Percentiles rank a stretch among this genome's conserved stretches.
phyloP scores from a whole-genome alignment of 2,888 invertebrate species.

The Podabrus alpinus region DNA sequence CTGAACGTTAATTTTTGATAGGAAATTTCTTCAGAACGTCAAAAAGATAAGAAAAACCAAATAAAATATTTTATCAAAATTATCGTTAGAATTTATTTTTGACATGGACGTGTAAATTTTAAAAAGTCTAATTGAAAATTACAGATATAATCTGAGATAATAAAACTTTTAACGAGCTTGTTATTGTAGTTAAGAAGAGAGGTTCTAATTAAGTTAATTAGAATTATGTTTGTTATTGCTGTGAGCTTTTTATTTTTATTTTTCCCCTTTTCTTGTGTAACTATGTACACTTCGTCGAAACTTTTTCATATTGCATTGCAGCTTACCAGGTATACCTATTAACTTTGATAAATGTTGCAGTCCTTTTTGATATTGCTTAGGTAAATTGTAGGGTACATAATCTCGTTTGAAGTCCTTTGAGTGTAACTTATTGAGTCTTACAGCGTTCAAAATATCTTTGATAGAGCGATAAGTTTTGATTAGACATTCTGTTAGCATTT shows the following conservation, averaged over 20 bases:
- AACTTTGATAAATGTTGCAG: not conserved
- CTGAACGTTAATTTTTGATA: too few relatives aligned
- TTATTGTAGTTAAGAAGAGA: not conserved
- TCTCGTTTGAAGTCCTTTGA: not conserved
- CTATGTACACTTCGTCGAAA: not conserved
- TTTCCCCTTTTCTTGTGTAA: not conserved
- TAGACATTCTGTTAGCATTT: not conserved
- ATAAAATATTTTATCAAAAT: not conserved
- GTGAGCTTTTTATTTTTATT: not conserved
- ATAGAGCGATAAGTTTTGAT: not conserved
- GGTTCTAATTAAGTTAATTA: not conserved
- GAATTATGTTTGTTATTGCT: not conserved
- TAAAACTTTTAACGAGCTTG: not conserved
- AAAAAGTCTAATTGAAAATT: not conserved
- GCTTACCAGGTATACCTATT: too few relatives aligned
- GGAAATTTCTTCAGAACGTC: not conserved
- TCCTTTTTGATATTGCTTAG: not conserved
- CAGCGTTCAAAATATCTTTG: not conserved
- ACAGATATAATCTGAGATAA: not conserved
- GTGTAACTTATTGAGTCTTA: not conserved
- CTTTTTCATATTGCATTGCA: not conserved
- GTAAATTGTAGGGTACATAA: not conserved
- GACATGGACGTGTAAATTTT: not conserved
- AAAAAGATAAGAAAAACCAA: not conserved
- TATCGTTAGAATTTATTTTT: not conserved